Base-by-base conservation (phyloP, 2,113 vertebrate genomes). In the Barnardius zonarius region DNA sequence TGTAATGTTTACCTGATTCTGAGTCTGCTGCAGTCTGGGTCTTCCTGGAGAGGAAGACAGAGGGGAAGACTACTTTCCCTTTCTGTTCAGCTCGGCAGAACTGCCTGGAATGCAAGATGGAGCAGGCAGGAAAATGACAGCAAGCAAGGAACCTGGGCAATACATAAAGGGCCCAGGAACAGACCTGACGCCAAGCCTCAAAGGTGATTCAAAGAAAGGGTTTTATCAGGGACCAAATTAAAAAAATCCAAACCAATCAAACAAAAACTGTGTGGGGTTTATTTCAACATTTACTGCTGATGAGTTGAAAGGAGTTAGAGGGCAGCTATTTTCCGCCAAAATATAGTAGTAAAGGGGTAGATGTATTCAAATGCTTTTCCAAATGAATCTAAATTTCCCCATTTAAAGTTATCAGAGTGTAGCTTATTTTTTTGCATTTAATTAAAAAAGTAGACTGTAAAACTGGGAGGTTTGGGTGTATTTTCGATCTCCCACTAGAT, bases 1-100 rank as follows among this genome's bases (percentile, higher is more conserved):
- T 81, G 94, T 35, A 97, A 95, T 62, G 84, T 96, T 97, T 97
- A 96, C 96, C 94, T 97, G 94, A 96, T 91, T 96, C 93, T 96
- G 94, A 96, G 94, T 61, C 93, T 96, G 95, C 91, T 67, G 96
- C 44, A 1, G 95, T 91, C 96, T 97, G 95, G 94, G 96, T 96
- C 96, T 97, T 96, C 96, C 96, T 97, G 96, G 95, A 95, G 96
- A 97, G 96, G 96, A 97, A 97, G 96, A 97, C 96, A 97, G 95
- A 97, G 96, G 96, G 96, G 96, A 97, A 97, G 96, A 97, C 91
- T 96, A 97, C 86, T 97, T 97, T 95, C 95, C 96, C 96, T 97
- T 97, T 97, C 83, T 96, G 95, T 97, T 97, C 95, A 97, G 96
- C 96, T 97, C 86, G 3, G 96, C 93, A 97, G 96, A 97, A 97